Conservation (phyloP, 1,140 invertebrate genomes). For the Lordiphosa stackelbergi region DNA sequence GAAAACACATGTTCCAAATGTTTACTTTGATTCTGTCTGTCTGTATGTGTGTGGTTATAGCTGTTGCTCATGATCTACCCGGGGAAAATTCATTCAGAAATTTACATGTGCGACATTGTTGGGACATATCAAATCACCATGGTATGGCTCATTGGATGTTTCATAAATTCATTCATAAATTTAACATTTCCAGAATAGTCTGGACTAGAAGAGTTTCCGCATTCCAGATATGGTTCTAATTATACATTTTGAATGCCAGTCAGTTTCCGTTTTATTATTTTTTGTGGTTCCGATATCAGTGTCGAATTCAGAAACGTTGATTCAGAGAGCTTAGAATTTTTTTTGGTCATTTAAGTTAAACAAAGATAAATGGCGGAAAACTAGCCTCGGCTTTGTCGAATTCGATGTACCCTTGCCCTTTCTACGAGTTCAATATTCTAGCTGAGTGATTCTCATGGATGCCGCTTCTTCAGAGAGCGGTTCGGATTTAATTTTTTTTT, state of each 20-base stretch:
- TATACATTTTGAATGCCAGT: not conserved
- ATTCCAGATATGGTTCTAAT: constrained; percentile 31
- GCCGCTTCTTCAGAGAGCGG: too few species aligned
- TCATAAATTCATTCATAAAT: constrained; percentile 56
- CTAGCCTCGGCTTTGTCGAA: too few species aligned
- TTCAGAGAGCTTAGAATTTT: too few species aligned
- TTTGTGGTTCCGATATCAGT: too few species aligned
- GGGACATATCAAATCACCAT: constrained; percentile 35
- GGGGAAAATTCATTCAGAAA: constrained; percentile 37
- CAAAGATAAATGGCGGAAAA: too few species aligned
- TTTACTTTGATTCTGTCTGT: constrained; percentile 53
- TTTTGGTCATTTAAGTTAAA: too few species aligned
- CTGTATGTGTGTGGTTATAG: constrained; percentile 18
- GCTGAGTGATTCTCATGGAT: too few species aligned
- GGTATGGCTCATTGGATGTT: constrained; percentile 55
- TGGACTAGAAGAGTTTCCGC: constrained; percentile 50
- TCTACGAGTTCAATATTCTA: too few species aligned
- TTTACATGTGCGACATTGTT: constrained; percentile 43
- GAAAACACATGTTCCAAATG: constrained; percentile 43
- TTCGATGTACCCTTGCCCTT: too few species aligned
- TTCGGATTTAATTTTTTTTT: too few species aligned
- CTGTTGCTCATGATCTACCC: constrained; percentile 30
- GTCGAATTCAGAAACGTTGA: too few species aligned
- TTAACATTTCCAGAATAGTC: constrained; percentile 11
- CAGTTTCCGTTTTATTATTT: too few species aligned